phyloP scores from a whole-genome alignment of 2,888 invertebrate genomes.

The Dermolepida albohirtum region DNA sequence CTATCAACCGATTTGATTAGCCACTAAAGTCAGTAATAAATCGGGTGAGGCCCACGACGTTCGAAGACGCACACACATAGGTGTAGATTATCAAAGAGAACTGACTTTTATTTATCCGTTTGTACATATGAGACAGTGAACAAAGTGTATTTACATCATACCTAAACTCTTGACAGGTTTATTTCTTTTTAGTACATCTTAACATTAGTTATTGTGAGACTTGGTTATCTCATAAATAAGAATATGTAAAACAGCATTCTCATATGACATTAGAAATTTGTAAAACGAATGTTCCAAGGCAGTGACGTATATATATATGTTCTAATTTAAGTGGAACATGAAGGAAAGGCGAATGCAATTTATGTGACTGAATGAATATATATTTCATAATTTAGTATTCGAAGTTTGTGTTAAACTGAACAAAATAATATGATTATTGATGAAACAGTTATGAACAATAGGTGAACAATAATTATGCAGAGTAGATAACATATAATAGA shows the following conservation, averaged over 20 bases:
- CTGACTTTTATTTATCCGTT: conserved; percentile 3
- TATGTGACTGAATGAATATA: no score
- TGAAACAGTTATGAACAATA: no score
- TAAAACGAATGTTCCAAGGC: no score
- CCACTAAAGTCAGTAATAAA: conserved; percentile 24
- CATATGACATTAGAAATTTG: conserved; percentile 9
- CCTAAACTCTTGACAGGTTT: conserved; percentile 24
- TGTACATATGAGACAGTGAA: conserved; percentile 15
- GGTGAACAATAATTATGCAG: no score
- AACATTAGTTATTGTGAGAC: conserved; percentile 17
- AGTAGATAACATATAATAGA: no score
- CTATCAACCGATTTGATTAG: conserved; percentile 28
- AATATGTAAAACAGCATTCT: conserved; percentile 5
- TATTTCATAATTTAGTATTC: no score
- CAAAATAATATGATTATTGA: no score
- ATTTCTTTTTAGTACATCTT: conserved; percentile 17
- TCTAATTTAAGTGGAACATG: no score
- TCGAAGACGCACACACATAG: neutral
- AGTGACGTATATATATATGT: no score
- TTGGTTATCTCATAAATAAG: no score
- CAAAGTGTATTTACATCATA: conserved; percentile 25
- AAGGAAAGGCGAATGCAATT: no score
- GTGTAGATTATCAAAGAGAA: conserved; percentile 25
- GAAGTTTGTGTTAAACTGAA: no score
- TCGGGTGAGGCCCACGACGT: conserved; percentile 19